Evolutionary conservation across 2,113 vertebrate genomes (phyloP).

Genomic region (Plecotus auritus): DNA sequence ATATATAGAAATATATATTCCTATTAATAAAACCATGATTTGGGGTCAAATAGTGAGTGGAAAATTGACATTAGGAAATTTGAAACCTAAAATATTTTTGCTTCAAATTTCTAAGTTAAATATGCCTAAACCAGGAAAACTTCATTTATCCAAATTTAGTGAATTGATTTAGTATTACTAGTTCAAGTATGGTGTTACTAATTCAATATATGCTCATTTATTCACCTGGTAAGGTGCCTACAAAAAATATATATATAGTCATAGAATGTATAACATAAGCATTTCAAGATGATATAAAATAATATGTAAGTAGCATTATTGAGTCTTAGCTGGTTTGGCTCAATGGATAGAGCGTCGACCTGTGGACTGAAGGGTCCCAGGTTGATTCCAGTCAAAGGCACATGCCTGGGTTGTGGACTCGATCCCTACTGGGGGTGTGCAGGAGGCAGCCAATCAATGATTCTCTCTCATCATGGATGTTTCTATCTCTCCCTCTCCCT

Average conservation of each 20-base stretch:
- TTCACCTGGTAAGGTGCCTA: background rate
- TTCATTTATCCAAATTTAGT: background rate
- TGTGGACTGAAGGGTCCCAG: too few relatives aligned
- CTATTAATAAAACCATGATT: too few relatives aligned
- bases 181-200: background rate
- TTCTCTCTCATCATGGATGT: too few relatives aligned
- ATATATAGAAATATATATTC: too few relatives aligned
- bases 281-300: background rate
- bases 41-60: too few relatives aligned
- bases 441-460: too few relatives aligned
- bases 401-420: too few relatives aligned
- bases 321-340: background rate
- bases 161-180: background rate
- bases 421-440: too few relatives aligned
- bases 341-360: too few relatives aligned
- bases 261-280: background rate
- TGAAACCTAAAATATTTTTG: background rate
- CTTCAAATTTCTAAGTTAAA: background rate
- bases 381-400: too few relatives aligned
- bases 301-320: background rate
- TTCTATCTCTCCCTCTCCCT: too few relatives aligned
- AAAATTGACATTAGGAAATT: background rate
- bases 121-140: background rate
- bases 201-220: background rate
- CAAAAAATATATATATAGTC: background rate